Base-by-base conservation (phyloP, 92 coral and sea anemone species). In the Umimayanthus chanpuru region DNA sequence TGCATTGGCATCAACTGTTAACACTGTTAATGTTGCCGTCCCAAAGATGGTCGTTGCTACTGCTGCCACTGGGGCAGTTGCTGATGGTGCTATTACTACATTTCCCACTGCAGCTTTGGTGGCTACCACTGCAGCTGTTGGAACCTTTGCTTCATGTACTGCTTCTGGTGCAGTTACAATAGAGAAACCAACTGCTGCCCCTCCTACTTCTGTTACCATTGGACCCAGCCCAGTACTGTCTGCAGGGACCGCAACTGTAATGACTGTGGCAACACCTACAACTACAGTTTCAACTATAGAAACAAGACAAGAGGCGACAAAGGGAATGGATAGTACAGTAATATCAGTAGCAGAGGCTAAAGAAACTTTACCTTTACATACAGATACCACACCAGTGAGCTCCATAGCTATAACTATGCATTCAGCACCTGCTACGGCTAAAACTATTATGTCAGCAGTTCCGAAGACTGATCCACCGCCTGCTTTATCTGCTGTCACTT, bases 401-500 rank as follows among this genome's bases (percentile, higher is more conserved):
- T 21, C 66, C 25, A 5, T 39, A 7, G 23, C 25, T 25, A 74
- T 12, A 39, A 56, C 44, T 39, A 14, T 30, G 14, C 28, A 4
- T 55, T 38, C 56, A 77, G 58, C 32, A 77, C 61, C 89, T 28
- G 49, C 56, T 10, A 9, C 72, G 4, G 50, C 82, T 25, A 50
- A 55, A 53, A 76, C 29, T 8, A 28, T 29, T 53, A 8, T 16
- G n/a, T 14, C 83, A 79, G n/a, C 82, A 50, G 82, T 64, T 9
- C 53, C 38, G 28, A 20, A 21, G 10, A 21, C 15, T 41, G 49
- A 26, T 30, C 47, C 36, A 9, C 53, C 53, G 29, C 25, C 84
- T 28, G 25, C 16, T 55, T 53, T 43, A 80, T 80, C 84, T 10
- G 44, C 71, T 12, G 84, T 80, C 38, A 53, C 84, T 16, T 80